phyloP scores from a whole-genome alignment of 1,140 invertebrate genomes.

The Drosophila truncata region DNA sequence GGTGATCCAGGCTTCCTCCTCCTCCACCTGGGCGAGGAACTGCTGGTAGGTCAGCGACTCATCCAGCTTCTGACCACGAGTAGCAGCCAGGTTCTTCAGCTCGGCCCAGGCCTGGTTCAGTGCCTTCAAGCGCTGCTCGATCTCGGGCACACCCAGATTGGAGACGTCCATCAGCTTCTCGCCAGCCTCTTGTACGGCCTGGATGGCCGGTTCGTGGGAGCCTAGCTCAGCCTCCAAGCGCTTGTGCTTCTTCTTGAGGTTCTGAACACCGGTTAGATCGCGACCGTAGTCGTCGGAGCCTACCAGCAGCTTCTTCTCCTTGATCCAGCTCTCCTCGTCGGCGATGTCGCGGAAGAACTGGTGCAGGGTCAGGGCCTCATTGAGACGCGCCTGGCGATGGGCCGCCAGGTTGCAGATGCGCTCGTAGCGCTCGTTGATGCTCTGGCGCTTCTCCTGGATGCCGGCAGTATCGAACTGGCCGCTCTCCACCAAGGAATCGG shows the following conservation, averaged over 20 bases:
- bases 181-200: slow-evolving; percentile 98
- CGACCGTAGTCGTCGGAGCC: slow-evolving; percentile 99
- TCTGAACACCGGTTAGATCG: slow-evolving; percentile 98
- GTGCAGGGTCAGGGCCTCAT: slow-evolving; percentile 98
- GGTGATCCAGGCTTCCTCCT: slow-evolving; percentile 99
- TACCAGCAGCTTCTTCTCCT: slow-evolving; percentile 99
- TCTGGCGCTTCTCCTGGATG: slow-evolving; percentile 96
- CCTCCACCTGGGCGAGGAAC: slow-evolving; percentile 99
- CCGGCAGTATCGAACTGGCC: slow-evolving; percentile 97
- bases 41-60: slow-evolving; percentile 98
- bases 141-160: slow-evolving; percentile 98
- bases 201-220: slow-evolving; percentile 98
- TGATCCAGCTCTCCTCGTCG: slow-evolving; percentile 99
- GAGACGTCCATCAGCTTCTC: slow-evolving; percentile 98
- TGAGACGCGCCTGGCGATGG: slow-evolving; percentile 94
- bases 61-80: slow-evolving; percentile 96
- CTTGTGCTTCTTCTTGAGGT: slow-evolving; percentile 99
- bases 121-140: slow-evolving; percentile 94
- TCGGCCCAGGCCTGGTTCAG: slow-evolving; percentile 96
- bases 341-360: slow-evolving; percentile 99
- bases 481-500: slow-evolving; percentile 96
- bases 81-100: slow-evolving; percentile 94
- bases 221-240: slow-evolving; percentile 97
- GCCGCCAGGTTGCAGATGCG: slow-evolving; percentile 96
- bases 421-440: slow-evolving; percentile 97